These are phyloP conservation scores for Lamprologus lemairii DNA, from an alignment of 2,113 vertebrate genomes.

Conservation along the genomic window DNA sequence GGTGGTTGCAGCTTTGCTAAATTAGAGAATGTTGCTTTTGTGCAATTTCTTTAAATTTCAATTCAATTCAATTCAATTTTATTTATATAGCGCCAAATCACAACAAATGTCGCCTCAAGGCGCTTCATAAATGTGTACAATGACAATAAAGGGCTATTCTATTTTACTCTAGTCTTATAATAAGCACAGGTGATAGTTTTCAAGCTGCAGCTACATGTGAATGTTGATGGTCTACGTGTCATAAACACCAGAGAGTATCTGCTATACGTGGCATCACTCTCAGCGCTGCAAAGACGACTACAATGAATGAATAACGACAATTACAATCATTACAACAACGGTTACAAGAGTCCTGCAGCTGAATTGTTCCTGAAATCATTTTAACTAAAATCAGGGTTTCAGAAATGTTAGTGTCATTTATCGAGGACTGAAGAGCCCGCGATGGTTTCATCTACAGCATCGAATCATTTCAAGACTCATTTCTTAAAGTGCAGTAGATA, in stretches of 20 bases:
- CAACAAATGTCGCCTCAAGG: too few species aligned
- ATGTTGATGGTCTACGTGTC: background rate
- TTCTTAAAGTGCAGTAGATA: background rate
- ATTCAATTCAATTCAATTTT: too few species aligned
- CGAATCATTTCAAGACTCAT: background rate
- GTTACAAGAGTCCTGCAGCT: rapidly evolving
- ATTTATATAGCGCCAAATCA: too few species aligned
- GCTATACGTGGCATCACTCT: background rate
- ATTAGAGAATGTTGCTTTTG: background rate
- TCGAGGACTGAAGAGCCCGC: rapidly evolving
- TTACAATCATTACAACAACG: rapidly evolving
- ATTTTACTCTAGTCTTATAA: background rate
- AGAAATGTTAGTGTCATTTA: background rate
- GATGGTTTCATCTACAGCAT: rapidly evolving
- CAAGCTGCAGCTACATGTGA: background rate
- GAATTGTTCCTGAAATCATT: background rate
- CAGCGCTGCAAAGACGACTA: rapidly evolving
- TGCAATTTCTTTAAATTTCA: rapidly evolving
- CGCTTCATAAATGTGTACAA: rapidly evolving
- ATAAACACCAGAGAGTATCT: background rate
- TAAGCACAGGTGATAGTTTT: background rate
- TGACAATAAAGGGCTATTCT: background rate
- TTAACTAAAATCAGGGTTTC: background rate
- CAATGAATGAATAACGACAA: background rate
- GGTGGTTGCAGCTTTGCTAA: background rate